These are phyloP conservation scores for Oreonectes daqikongensis DNA, from an alignment of 2,797 vertebrate species.

Conservation along the genomic window DNA sequence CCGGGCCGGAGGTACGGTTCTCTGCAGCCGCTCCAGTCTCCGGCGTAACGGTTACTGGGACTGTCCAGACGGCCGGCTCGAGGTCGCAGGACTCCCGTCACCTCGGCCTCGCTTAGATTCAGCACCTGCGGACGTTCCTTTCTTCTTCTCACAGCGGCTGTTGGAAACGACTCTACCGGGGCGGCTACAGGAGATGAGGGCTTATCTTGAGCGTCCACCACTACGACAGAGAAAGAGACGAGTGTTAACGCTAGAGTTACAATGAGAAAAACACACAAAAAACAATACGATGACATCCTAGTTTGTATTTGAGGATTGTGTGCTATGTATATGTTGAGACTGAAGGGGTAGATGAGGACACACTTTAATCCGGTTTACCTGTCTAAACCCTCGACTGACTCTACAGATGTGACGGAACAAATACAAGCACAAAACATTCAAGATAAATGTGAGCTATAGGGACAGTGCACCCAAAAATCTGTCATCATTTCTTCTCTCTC, in stretches of 20 bases:
- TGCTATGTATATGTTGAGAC: not conserved
- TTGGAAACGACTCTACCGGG: slow-evolving; percentile 50
- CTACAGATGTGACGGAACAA: slow-evolving; percentile 52
- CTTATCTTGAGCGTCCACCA: slow-evolving; percentile 74
- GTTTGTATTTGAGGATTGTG: not conserved
- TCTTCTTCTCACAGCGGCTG: slow-evolving; percentile 80
- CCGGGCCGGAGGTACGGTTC: slow-evolving; percentile 81
- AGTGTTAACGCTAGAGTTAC: not conserved
- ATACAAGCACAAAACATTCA: slow-evolving; percentile 38
- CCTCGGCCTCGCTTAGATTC: slow-evolving; percentile 79
- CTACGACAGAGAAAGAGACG: slow-evolving; percentile 69
- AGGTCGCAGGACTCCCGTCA: slow-evolving; percentile 83
- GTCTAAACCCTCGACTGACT: slow-evolving; percentile 62
- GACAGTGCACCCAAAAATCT: too few species aligned
- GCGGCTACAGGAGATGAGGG: slow-evolving; percentile 56
- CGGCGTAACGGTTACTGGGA: slow-evolving; percentile 96
- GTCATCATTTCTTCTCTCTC: not conserved
- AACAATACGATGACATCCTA: too few species aligned
- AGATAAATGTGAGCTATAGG: too few species aligned
- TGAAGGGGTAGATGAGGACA: not conserved
- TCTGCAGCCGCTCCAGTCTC: slow-evolving; percentile 93
- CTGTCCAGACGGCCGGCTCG: slow-evolving; percentile 87
- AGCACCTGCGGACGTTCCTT: slow-evolving; percentile 89
- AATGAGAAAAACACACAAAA: too few species aligned
- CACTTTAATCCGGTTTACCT: slow-evolving; percentile 76